These are phyloP conservation scores for Epizoanthus rinbou DNA, from an alignment of 92 coral and sea anemone species.

Conservation along the genomic window DNA sequence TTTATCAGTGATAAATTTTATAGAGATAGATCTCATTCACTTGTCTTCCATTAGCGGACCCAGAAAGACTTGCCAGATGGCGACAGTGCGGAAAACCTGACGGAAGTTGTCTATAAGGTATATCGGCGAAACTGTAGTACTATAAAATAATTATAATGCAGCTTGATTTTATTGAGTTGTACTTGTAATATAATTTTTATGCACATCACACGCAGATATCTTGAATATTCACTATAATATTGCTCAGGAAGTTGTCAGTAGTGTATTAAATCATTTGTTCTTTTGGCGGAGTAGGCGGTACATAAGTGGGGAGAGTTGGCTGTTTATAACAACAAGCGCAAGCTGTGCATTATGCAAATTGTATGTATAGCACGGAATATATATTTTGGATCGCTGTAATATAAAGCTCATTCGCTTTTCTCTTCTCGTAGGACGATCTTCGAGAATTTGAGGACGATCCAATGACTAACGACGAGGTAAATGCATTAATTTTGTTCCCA, in stretches of 20 bases:
- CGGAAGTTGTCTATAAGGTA: conserved; percentile 86
- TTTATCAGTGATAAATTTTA: not conserved
- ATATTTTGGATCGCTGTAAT: not conserved
- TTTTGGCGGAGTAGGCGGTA: not conserved
- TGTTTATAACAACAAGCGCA: conserved; percentile 7
- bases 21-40: not conserved
- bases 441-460: conserved; percentile 97
- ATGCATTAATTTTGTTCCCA: not conserved
- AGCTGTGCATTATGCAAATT: not conserved
- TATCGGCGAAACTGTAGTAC: not conserved
- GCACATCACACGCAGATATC: no score
- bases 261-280: not conserved
- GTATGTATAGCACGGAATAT: no score
- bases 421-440: conserved; percentile 69
- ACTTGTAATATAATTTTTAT: no score
- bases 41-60: conserved; percentile 60
- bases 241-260: not conserved
- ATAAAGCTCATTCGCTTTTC: not conserved
- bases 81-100: conserved; percentile 68
- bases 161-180: no score
- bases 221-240: no score
- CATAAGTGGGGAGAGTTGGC: not conserved
- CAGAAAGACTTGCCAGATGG: conserved; percentile 71
- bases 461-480: conserved; percentile 91
- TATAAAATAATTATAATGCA: no score